Evolutionary conservation across 2,797 vertebrate species (phyloP).

Genomic region (Acrossocheilus wenchowensis): DNA sequence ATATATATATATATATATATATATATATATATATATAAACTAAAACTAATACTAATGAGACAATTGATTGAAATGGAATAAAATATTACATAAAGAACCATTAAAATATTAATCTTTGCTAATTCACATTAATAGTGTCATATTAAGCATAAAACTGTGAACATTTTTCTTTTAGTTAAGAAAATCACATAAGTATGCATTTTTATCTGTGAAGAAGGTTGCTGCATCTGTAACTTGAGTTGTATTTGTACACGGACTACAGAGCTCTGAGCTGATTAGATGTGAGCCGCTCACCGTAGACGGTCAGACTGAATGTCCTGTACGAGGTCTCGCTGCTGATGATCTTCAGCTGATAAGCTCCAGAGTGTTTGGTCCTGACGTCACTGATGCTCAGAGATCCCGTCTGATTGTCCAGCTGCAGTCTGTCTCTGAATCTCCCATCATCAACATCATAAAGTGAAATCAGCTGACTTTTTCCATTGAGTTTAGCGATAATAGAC

Average conservation of each 20-base stretch:
- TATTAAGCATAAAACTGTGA: neutral
- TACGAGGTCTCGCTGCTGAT: neutral
- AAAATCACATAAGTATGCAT: neutral
- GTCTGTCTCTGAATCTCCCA: neutral
- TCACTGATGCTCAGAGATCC: neutral
- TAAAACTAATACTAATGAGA: too few relatives aligned
- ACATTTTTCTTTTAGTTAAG: neutral
- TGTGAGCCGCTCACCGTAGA: neutral
- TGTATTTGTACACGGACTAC: too few relatives aligned
- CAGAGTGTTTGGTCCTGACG: slow-evolving; percentile 12
- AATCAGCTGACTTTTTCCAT: neutral
- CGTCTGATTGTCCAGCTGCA: slow-evolving; percentile 1
- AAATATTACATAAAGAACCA: too few relatives aligned
- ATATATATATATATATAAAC: too few relatives aligned
- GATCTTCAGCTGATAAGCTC: slow-evolving; percentile 11
- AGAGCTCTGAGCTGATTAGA: neutral
- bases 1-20: too few relatives aligned
- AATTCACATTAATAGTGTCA: too few relatives aligned
- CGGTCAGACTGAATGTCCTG: neutral
- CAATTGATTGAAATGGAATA: too few relatives aligned
- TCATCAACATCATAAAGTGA: neutral
- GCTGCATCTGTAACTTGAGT: too few relatives aligned
- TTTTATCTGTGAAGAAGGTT: too few relatives aligned
- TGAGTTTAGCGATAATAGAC: neutral
- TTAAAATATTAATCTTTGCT: too few relatives aligned